phyloP scores from a whole-genome alignment of 2,888 invertebrate species.

The Esperia sulphurella region DNA sequence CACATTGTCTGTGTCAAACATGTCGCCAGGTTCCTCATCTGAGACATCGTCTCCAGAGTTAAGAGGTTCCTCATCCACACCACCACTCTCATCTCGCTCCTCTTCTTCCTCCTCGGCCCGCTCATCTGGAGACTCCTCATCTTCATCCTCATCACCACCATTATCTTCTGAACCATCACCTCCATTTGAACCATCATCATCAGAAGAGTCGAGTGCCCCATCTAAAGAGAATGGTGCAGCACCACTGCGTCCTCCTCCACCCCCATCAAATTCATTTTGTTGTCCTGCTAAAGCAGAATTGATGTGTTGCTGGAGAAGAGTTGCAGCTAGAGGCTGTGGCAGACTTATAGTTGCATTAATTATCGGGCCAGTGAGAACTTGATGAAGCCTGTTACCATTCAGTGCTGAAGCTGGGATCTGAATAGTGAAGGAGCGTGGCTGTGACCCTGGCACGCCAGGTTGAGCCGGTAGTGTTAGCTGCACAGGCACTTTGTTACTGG shows the following conservation, averaged over 20 bases:
- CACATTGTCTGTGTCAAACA: conserved; percentile 99
- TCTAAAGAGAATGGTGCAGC: conserved; percentile 75
- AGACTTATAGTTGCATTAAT: conserved; percentile 94
- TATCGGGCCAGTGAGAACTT: conserved; percentile 91
- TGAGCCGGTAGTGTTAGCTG: conserved; percentile 91
- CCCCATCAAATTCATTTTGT: conserved; percentile 70
- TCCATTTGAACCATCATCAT: conserved; percentile 85
- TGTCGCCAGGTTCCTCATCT: conserved; percentile 95
- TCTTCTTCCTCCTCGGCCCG: conserved; percentile 83
- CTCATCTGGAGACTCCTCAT: conserved; percentile 87
- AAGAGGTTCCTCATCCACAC: conserved; percentile 90
- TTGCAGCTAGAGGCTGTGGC: conserved; percentile 89
- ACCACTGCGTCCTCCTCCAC: conserved; percentile 68
- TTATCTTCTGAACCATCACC: conserved; percentile 83
- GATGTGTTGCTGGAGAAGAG: conserved; percentile 92
- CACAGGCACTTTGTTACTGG: conserved; percentile 70
- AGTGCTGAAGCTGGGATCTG: conserved; percentile 93
- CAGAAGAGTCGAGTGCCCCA: conserved; percentile 84
- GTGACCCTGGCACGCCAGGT: conserved; percentile 84
- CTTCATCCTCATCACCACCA: conserved; percentile 85
- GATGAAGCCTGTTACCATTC: conserved; percentile 83
- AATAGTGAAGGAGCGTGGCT: conserved; percentile 89
- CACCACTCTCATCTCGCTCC: conserved; percentile 83
- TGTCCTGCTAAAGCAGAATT: conserved; percentile 85
- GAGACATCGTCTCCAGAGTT: conserved; percentile 99